Base-by-base conservation (phyloP, 2,797 vertebrate genomes). In the Antennarius maculatus region DNA sequence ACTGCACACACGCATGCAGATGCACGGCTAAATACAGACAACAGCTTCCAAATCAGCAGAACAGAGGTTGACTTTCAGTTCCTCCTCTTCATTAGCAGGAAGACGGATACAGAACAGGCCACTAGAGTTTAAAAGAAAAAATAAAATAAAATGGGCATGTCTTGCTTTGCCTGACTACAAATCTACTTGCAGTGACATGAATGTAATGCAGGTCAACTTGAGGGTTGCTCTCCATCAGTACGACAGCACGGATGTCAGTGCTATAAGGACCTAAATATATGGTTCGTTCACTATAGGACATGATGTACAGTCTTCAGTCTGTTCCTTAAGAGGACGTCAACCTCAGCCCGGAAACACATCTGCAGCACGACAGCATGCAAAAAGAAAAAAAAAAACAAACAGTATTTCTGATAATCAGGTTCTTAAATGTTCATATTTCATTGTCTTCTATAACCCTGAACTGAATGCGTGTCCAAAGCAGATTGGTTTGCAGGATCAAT, bases 111-210 rank as follows among this genome's bases (percentile, higher is more conserved):
- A 34, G 5, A 68, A 16, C 2, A 57, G 13, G 49, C 16, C 31
- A 34, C 5, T 34, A 3, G 23, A 34, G 31, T 8, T 67, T 51
- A 47, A 12, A 47, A 13, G 13, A 29, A 43, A n/a, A 17, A 7
- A 34, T 34, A 14, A 17, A 27, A 53, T 23, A 65, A 61, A 12
- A 8, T n/a, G 41, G 50, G 3, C 66, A 55, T 59, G 54, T 51
- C 54, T 34, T 4, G 8, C 8, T 54, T 27, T n/a, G 47, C 13
- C 49, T 16, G 41, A n/a, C 17, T 28, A 16, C 47, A 55, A 51
- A 61, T 58, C 5, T 54, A 47, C 65, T 28, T 62, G 77, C 53
- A 64, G 34, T 39, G 76, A 66, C 64, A 79, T 71, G 60, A 27
- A 70, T 28, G 51, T 8, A 42, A 76, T 29, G 43, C 55, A 60